Evolutionary conservation across 2,113 vertebrate species (phyloP).

Genomic region (Ondatra zibethicus): DNA sequence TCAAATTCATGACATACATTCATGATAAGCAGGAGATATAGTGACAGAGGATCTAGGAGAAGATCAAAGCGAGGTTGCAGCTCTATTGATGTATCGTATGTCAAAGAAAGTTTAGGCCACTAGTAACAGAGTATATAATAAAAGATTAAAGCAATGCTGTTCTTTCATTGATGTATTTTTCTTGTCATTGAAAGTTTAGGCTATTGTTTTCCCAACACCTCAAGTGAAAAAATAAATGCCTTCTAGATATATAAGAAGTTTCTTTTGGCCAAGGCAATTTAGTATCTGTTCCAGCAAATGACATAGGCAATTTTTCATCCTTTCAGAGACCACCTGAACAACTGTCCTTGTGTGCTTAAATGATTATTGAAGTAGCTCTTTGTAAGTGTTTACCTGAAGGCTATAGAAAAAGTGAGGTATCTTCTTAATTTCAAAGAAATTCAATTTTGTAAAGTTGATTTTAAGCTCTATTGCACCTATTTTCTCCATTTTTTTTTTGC

Average conservation of each 20-base stretch:
- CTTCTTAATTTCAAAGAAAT: conserved; percentile 67
- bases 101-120: conserved; percentile 53
- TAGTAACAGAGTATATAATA: conserved; percentile 37
- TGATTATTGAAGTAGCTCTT: conserved; percentile 74
- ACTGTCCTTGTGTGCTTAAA: conserved; percentile 75
- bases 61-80: background rate
- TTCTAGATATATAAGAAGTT: conserved; percentile 74
- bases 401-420: conserved; percentile 72
- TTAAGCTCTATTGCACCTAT: conserved; percentile 71
- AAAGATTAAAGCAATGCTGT: conserved; percentile 64
- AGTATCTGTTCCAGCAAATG: conserved; percentile 67
- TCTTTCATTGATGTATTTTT: conserved; percentile 74
- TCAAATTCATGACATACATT: background rate
- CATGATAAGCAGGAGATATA: background rate
- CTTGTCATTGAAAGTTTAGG: conserved; percentile 70
- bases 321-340: conserved; percentile 74
- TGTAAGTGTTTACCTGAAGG: conserved; percentile 75
- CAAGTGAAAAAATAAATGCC: conserved; percentile 76
- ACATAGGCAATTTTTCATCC: conserved; percentile 75
- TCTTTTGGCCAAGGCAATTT: conserved; percentile 68
- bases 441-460: conserved; percentile 77
- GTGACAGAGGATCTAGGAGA: background rate
- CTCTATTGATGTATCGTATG: conserved; percentile 39
- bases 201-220: conserved; percentile 72
- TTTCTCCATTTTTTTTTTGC: conserved; percentile 58